Percentiles rank a stretch among this genome's conserved stretches.
These are phyloP conservation scores for Oreochromis tanganicae DNA, from an alignment of 2,113 vertebrate species.

Conservation along the genomic window DNA sequence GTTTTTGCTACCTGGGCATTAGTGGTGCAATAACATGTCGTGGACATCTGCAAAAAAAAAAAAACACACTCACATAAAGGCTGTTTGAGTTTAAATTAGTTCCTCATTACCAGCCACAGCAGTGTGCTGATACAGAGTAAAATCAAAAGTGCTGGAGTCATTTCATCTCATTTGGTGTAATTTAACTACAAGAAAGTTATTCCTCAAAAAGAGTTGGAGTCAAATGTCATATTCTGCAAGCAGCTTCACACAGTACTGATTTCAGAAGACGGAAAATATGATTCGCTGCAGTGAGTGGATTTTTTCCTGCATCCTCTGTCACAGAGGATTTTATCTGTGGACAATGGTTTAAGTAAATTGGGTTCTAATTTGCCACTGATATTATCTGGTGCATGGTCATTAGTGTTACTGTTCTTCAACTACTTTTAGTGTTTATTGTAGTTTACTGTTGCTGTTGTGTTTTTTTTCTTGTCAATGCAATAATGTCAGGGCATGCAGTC, in stretches of 20 bases:
- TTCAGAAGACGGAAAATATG: not conserved
- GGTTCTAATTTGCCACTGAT: not conserved
- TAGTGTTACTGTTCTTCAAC: not conserved
- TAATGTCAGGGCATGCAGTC: not conserved
- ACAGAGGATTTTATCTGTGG: not conserved
- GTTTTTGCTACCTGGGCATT: not conserved
- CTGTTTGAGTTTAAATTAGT: slow-evolving; percentile 29
- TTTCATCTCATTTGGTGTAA: not conserved
- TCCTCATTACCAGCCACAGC: not conserved
- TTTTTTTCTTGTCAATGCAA: not conserved
- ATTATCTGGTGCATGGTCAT: not conserved
- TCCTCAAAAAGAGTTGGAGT: not conserved
- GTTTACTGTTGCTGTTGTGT: not conserved
- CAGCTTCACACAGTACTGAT: not conserved
- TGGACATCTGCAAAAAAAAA: not conserved
- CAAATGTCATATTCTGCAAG: not conserved
- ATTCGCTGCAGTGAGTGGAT: not conserved
- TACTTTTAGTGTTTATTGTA: not conserved
- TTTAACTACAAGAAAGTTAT: not conserved
- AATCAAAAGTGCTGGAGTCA: not conserved
- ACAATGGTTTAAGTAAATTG: not conserved
- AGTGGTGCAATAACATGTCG: not conserved
- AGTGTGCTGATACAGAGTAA: not conserved
- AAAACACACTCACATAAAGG: fast-evolving
- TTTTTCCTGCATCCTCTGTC: not conserved